Percentiles rank a stretch among this genome's conserved stretches.
These are phyloP conservation scores for Eulemur rubriventer DNA, from an alignment of 2,797 vertebrate species.

Conservation along the genomic window DNA sequence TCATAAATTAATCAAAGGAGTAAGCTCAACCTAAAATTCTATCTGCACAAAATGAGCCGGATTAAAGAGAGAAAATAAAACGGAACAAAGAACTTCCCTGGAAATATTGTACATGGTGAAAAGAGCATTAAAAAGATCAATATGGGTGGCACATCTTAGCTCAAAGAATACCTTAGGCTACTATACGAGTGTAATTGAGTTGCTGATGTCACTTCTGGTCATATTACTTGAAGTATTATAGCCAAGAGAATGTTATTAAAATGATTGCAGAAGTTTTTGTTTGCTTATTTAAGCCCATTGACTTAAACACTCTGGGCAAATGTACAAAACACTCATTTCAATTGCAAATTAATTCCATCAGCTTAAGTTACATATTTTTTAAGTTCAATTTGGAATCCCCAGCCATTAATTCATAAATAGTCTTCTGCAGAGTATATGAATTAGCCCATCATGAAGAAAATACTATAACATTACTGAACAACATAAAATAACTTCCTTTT, in stretches of 20 bases:
- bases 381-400: conserved; percentile 55
- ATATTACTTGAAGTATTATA: conserved; percentile 55
- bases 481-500: conserved; percentile 75
- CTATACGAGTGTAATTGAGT: conserved; percentile 48
- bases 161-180: conserved; percentile 30
- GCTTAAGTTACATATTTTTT: conserved; percentile 68
- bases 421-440: conserved; percentile 75
- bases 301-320: conserved; percentile 69
- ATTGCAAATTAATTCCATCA: conserved; percentile 77
- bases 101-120: conserved; percentile 42
- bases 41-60: conserved; percentile 7
- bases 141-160: not conserved
- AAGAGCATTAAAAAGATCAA: conserved; percentile 6
- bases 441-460: conserved; percentile 70
- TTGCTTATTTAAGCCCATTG: conserved; percentile 73
- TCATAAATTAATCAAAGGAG: conserved; percentile 18
- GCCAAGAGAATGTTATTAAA: conserved; percentile 65
- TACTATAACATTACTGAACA: conserved; percentile 72
- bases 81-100: not conserved
- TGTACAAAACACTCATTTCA: conserved; percentile 73
- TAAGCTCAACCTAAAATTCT: conserved; percentile 11
- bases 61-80: conserved; percentile 39
- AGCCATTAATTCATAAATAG: conserved; percentile 70
- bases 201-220: conserved; percentile 58
- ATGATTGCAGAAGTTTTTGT: conserved; percentile 69